phyloP scores from a whole-genome alignment of 2,888 invertebrate genomes.

The Erannis defoliaria region DNA sequence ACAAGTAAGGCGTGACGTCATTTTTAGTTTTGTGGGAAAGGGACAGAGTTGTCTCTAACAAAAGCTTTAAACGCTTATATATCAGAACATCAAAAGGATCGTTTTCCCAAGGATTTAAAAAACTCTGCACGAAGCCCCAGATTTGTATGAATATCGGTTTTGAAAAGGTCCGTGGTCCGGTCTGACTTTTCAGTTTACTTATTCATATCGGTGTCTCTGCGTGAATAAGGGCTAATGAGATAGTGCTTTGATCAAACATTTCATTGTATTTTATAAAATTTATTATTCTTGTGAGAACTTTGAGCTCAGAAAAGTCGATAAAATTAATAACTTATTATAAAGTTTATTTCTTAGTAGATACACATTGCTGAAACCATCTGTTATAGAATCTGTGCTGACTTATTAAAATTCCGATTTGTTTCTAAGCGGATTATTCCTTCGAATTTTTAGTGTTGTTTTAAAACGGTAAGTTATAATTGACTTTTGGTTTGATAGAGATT shows the following conservation, averaged over 20 bases:
- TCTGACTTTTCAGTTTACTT: constrained; percentile 19
- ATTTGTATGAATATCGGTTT: constrained; percentile 18
- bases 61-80: too few species aligned
- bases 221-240: constrained; percentile 28
- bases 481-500: too few species aligned
- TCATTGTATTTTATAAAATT: constrained; percentile 5
- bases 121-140: constrained; percentile 18
- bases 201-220: constrained; percentile 17
- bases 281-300: neutral
- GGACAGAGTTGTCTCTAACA: too few species aligned
- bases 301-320: neutral
- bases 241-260: constrained; percentile 2
- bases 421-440: neutral
- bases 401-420: neutral
- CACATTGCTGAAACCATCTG: too few species aligned
- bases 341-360: constrained; percentile 4
- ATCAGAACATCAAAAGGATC: too few species aligned
- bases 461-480: neutral
- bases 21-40: too few species aligned
- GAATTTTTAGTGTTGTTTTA: neutral
- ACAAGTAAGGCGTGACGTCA: too few species aligned
- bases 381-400: too few species aligned
- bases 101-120: neutral
- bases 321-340: neutral
- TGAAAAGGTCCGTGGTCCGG: constrained; percentile 9